Evolutionary conservation across 2,888 invertebrate genomes (phyloP).

Genomic region (Cheilosia soror): DNA sequence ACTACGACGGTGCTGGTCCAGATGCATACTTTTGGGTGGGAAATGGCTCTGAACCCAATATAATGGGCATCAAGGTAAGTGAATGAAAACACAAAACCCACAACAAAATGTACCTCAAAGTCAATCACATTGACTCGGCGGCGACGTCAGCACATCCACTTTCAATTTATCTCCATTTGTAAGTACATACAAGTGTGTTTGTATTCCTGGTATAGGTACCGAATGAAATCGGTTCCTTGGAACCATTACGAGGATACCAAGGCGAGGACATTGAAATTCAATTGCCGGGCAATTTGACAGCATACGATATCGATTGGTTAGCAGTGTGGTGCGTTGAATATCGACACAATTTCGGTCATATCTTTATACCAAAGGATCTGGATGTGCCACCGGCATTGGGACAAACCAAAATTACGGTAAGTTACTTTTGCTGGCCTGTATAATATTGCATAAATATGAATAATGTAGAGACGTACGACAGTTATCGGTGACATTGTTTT

Average conservation of each 20-base stretch:
- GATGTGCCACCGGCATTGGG: conserved; percentile 96
- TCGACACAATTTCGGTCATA: conserved; percentile 95
- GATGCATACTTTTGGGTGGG: conserved; percentile 98
- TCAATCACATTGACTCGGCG: conserved; percentile 16
- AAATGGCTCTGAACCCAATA: conserved; percentile 91
- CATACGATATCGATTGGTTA: conserved; percentile 96
- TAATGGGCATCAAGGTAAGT: conserved; percentile 90
- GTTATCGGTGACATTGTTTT: conserved; percentile 29
- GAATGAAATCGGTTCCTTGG: conserved; percentile 93
- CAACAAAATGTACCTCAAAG: not conserved
- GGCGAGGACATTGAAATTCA: conserved; percentile 97
- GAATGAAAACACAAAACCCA: conserved; percentile 1
- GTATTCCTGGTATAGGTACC: conserved; percentile 86
- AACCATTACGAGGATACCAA: conserved; percentile 92
- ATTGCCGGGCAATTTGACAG: conserved; percentile 92
- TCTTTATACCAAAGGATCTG: conserved; percentile 92
- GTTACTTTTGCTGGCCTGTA: conserved; percentile 77
- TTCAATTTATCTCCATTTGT: conserved; percentile 2
- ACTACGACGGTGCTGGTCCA: conserved; percentile 95
- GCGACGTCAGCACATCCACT: not conserved
- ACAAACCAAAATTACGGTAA: conserved; percentile 95
- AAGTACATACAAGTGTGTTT: conserved; percentile 18
- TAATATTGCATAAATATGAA: no score
- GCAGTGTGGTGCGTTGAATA: conserved; percentile 96
- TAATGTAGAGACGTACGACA: not conserved